These are phyloP conservation scores for Tineola bisselliella DNA, from an alignment of 2,888 invertebrate genomes.

Conservation along the genomic window DNA sequence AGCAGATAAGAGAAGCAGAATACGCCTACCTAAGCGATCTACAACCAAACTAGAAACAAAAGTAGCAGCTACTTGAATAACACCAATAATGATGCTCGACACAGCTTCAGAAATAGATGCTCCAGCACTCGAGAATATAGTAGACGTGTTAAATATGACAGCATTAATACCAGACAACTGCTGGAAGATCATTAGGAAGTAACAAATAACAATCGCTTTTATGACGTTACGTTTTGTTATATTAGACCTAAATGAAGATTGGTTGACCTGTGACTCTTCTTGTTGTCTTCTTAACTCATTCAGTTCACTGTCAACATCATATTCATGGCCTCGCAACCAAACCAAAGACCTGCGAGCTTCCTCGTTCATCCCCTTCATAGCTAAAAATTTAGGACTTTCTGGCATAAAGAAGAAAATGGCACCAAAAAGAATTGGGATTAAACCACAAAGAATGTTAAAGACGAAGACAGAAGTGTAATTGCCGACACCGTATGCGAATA, in stretches of 20 bases:
- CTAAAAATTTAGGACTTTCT: constrained; percentile 81
- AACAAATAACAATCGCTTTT: constrained; percentile 76
- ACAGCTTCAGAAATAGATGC: constrained; percentile 65
- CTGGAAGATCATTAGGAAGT: constrained; percentile 89
- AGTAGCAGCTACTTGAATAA: constrained; percentile 81
- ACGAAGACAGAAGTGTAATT: constrained; percentile 62
- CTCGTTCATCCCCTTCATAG: constrained; percentile 70
- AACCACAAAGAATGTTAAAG: constrained; percentile 73
- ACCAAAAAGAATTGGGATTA: constrained; percentile 76
- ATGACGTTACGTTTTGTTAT: constrained; percentile 71
- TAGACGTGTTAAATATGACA: constrained; percentile 80
- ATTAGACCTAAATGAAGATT: constrained; percentile 63
- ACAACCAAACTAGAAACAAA: constrained; percentile 79
- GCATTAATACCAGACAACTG: constrained; percentile 87
- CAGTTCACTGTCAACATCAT: constrained; percentile 74
- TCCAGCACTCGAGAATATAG: constrained; percentile 77
- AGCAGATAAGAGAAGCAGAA: constrained; percentile 78
- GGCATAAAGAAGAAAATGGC: constrained; percentile 84
- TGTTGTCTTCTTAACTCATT: constrained; percentile 67
- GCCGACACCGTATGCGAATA: constrained; percentile 79
- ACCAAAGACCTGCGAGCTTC: constrained; percentile 76
- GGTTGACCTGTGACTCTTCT: constrained; percentile 58
- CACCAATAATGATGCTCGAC: constrained; percentile 84
- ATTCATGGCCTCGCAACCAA: constrained; percentile 77
- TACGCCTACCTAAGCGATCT: constrained; percentile 81